Conservation (phyloP, 2,888 invertebrate species). For the Parasteatoda lunata region DNA sequence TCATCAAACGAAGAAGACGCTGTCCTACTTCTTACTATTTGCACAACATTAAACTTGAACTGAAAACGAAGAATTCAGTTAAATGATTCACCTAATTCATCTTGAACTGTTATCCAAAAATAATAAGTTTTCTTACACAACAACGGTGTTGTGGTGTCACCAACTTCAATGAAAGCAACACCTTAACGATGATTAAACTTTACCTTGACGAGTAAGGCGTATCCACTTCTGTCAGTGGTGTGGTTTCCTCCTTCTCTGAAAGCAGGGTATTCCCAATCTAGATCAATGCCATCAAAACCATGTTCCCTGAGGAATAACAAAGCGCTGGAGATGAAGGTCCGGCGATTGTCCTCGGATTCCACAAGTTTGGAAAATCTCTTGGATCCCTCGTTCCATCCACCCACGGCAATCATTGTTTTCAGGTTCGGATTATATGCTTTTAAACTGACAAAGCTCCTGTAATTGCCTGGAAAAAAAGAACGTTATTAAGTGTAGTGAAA, state of each 20-base stretch:
- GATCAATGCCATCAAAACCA: slow-evolving; percentile 93
- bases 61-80: no score
- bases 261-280: slow-evolving; percentile 85
- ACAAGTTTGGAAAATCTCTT: slow-evolving; percentile 90
- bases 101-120: no score
- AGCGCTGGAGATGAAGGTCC: slow-evolving; percentile 80
- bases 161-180: neutral
- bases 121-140: no score
- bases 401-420: slow-evolving; percentile 92
- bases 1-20: no score
- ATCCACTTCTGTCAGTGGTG: slow-evolving; percentile 88
- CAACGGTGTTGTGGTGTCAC: no score
- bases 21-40: no score
- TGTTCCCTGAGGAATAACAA: slow-evolving; percentile 86
- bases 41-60: no score
- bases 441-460: slow-evolving; percentile 92
- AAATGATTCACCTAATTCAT: no score
- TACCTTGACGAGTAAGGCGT: slow-evolving; percentile 88
- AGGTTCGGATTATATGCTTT: slow-evolving; percentile 94
- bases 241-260: slow-evolving; percentile 83
- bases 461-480: slow-evolving; percentile 82
- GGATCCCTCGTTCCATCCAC: slow-evolving; percentile 96
- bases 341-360: slow-evolving; percentile 83
- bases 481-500: neutral
- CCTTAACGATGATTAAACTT: slow-evolving; percentile 47